Evolutionary conservation across 2,113 vertebrate genomes (phyloP).

Genomic region (Donacobius atricapilla): DNA sequence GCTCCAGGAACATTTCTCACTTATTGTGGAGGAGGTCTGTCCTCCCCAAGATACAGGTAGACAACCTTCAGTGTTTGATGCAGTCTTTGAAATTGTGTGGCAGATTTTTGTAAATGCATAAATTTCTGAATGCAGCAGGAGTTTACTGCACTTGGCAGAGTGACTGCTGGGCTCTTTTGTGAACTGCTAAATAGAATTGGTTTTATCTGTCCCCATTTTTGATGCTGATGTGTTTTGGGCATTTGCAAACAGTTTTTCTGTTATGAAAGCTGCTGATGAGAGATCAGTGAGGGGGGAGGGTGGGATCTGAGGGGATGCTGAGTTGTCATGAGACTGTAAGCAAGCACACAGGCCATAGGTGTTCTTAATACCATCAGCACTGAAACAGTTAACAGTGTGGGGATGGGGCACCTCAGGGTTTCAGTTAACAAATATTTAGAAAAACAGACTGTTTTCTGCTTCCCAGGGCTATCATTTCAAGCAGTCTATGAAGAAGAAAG

Average conservation of each 20-base stretch:
- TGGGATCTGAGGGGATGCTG: background rate
- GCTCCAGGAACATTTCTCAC: background rate
- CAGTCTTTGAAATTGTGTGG: background rate
- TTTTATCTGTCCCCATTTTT: background rate
- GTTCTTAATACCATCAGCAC: background rate
- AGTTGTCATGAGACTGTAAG: background rate
- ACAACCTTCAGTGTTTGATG: background rate
- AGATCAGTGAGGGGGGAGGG: background rate
- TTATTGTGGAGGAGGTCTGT: background rate
- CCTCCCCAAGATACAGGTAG: background rate
- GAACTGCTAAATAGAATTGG: background rate
- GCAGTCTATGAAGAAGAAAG: background rate
- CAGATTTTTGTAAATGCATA: background rate
- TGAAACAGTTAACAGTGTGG: background rate
- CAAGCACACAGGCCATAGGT: background rate
- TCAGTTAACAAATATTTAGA: background rate
- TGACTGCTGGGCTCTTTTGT: background rate
- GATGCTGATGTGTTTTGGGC: background rate
- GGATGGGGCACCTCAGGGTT: background rate
- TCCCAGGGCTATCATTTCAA: background rate
- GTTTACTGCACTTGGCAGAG: background rate
- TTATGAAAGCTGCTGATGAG: background rate
- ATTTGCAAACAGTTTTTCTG: background rate
- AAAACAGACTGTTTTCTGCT: background rate
- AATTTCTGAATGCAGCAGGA: background rate